phyloP scores from a whole-genome alignment of 1,140 invertebrate species.

The Brachionus calyciflorus region DNA sequence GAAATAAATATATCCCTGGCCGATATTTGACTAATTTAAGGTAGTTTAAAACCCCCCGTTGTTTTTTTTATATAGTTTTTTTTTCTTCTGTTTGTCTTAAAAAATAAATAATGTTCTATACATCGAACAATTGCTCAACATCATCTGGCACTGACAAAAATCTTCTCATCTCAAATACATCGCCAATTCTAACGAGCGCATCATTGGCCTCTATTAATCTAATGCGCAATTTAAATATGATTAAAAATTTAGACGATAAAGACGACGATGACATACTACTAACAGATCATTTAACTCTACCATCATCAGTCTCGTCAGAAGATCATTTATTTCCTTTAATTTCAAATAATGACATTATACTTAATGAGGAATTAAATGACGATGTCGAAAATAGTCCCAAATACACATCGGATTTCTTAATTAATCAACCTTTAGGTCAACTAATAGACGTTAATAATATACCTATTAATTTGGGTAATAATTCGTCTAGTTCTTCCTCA shows the following conservation, averaged over 20 bases:
- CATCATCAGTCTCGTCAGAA: constrained; percentile 14
- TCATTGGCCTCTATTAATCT: constrained; percentile 26
- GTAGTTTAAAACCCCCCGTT: no score
- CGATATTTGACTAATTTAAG: no score
- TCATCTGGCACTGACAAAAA: neutral
- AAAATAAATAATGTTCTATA: neutral
- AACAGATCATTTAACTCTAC: neutral
- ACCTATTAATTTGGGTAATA: constrained; percentile 29
- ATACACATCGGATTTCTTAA: constrained; percentile 4
- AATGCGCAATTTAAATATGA: neutral
- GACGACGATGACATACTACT: constrained; percentile 33
- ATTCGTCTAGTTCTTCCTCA: neutral
- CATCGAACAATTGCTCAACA: neutral
- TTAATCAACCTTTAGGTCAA: neutral
- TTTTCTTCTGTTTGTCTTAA: no score
- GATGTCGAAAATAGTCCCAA: neutral
- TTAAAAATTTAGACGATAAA: constrained; percentile 3
- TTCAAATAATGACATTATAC: neutral
- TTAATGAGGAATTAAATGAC: neutral
- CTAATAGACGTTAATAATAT: constrained; percentile 15
- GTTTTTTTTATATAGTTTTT: no score
- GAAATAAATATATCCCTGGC: no score
- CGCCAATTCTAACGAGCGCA: neutral
- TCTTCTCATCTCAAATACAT: neutral
- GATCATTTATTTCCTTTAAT: constrained; percentile 22